Percentiles rank a stretch among this genome's conserved stretches.
phyloP scores from a whole-genome alignment of 2,797 vertebrate species.

The Cryptoprocta ferox region DNA sequence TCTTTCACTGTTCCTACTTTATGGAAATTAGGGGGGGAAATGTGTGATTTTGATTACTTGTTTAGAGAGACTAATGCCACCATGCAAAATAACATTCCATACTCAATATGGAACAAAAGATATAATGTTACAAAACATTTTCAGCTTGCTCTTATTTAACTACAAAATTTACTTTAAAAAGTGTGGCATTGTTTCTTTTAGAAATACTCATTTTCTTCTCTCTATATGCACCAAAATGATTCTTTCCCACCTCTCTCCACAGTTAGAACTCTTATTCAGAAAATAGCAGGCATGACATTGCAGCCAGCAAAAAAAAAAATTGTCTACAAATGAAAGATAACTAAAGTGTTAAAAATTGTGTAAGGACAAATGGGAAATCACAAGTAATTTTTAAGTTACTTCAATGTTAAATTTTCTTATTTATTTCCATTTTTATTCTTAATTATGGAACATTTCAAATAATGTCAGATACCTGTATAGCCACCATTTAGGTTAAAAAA shows the following conservation, averaged over 20 bases:
- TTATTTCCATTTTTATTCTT: constrained; percentile 57
- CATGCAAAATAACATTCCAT: not conserved
- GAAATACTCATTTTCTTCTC: not conserved
- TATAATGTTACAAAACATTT: not conserved
- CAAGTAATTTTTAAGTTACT: constrained; percentile 42
- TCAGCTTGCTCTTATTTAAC: not conserved
- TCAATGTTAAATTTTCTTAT: not conserved
- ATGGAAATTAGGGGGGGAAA: constrained; percentile 26
- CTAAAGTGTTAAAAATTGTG: not conserved
- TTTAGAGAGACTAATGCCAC: constrained; percentile 51
- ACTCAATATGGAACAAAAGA: not conserved
- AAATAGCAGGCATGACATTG: not conserved
- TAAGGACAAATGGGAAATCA: not conserved
- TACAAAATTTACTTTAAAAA: constrained; percentile 9
- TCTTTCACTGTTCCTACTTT: constrained; percentile 16
- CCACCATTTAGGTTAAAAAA: not conserved
- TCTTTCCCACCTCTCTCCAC: not conserved
- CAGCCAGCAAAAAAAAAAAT: not conserved
- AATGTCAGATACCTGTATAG: not conserved
- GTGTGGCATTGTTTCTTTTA: not conserved
- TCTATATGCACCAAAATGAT: not conserved
- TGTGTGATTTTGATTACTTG: not conserved
- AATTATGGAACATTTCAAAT: constrained; percentile 50
- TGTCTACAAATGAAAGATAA: constrained; percentile 9
- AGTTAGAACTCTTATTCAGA: not conserved